These are phyloP conservation scores for Coilia nasus DNA, from an alignment of 2,797 vertebrate species.

Conservation along the genomic window DNA sequence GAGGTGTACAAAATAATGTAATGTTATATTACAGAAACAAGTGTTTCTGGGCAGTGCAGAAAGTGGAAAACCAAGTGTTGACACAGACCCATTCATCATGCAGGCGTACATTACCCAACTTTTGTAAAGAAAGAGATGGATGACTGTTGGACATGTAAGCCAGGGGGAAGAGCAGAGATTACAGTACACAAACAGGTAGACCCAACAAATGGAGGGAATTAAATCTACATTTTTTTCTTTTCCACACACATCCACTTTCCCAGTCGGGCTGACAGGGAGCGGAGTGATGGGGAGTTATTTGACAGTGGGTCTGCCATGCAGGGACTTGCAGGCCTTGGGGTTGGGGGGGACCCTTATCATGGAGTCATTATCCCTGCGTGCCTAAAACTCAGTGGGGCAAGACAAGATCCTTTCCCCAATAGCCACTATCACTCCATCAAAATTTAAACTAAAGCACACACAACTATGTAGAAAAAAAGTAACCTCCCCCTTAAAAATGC, in stretches of 20 bases:
- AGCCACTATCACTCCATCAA: background rate
- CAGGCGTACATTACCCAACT: background rate
- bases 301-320: conserved; percentile 28
- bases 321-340: conserved; percentile 6
- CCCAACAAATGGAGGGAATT: conserved; percentile 22
- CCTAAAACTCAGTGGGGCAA: conserved; percentile 41
- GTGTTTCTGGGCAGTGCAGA: background rate
- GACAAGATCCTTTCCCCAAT: conserved; percentile 24
- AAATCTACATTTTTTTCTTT: background rate
- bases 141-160: conserved; percentile 14
- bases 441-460: conserved; percentile 25
- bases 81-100: background rate
- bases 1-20: background rate
- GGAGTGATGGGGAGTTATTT: conserved; percentile 44
- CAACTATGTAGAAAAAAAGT: conserved; percentile 18
- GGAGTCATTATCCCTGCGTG: conserved; percentile 46
- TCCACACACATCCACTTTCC: conserved; percentile 25
- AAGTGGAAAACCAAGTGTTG: background rate
- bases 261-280: conserved; percentile 30
- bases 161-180: background rate
- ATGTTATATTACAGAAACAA: background rate
- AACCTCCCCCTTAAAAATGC: too few relatives aligned
- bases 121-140: background rate
- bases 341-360: conserved; percentile 26
- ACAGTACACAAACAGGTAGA: conserved; percentile 1